Evolutionary conservation across 2,888 invertebrate genomes (phyloP), one percentile per base, ranked within the genome.

Genomic region (Caenorhabditis becei): DNA sequence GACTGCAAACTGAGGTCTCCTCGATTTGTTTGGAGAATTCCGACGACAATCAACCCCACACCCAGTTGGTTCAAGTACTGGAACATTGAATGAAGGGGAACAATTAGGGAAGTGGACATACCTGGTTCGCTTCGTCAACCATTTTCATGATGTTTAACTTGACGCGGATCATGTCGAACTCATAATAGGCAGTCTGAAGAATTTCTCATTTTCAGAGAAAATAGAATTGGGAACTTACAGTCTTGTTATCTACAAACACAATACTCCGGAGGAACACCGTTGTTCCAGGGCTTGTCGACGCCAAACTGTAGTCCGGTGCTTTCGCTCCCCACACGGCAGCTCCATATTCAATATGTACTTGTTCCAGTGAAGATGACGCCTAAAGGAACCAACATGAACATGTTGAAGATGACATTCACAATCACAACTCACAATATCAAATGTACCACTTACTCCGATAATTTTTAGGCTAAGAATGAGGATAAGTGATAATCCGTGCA

Each of bases 311-410:
- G 70, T 90, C 89, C 1, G 89, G 90, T 0, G 88, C 88, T 16
- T 89, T 88, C 0, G 86, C 89, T 11, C 90, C 90, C 90, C 90
- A 90, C 1, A 90, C 84, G 20, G 90, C 90, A 2, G 90, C 77
- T 37, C 82, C 82, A 79, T 71, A 23, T 28, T 77, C 75, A 20
- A 80, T 71, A 32, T 79, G 67, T 23, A 67, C 62, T 20, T 51
- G 54, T 26, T 75, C 75, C 61, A 28, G 35, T 11, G 58, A 35
- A 32, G 63, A 54, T 44, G 37, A 61, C n/a, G 51, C 62, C 71
- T 71, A n/a, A 41, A 62, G 14, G 10, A 14, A 14, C 14, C 11
- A 41, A 2, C 7, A 41, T 2, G 2, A 41, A 2, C 14, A 41
- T 14, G 41, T 41, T 14, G 41, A 58, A 24, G 58, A 23, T 20